Base-by-base conservation (phyloP, 2,113 vertebrate genomes). In the Myrmophylax atrothorax region DNA sequence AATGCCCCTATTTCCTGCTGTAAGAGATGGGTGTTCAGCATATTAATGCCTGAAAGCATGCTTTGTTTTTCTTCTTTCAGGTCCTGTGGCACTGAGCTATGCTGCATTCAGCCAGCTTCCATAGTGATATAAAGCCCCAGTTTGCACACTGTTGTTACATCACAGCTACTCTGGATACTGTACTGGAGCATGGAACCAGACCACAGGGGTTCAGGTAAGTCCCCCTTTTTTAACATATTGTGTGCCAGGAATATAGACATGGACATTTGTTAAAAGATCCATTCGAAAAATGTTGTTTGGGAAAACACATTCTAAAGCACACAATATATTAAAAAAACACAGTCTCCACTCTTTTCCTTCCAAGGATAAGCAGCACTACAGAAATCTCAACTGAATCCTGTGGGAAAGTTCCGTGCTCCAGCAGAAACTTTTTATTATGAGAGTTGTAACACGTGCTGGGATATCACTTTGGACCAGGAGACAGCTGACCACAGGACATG, bases 61-160 rank as follows among this genome's bases (percentile, higher is more conserved):
- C 89, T 93, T 97, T 93, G 95, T 94, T 97, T 96, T 97, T 95
- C 96, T 98, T 96, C 90, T 97, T 98, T 94, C 97, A 97, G 97
- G 96, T 97, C 94, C 92, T 97, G 96, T 97, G 97, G 97, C 68
- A 67, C 60, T 96, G 88, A 94, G 80, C 67, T 90, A 18, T 86
- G 90, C 76, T 95, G 88, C 90, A 87, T 76, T 88, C 83, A 86
- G 94, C 72, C 83, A 94, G 56, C 80, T 90, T 87, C 91, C 94
- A 93, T 97, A 95, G 96, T 97, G 97, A 94, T 96, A 95, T 58
- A 94, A 92, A 78, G 60, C 95, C 96, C 93, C 94, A 97, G 8
- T 96, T 97, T 93, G 96, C 95, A 94, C 93, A 84, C 90, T 95
- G 91, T 96, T 96, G 87, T 98, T 97, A 95, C 37, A 50, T 90